Conservation (phyloP, 2,113 vertebrate species). For the Hemiscyllium ocellatum region DNA sequence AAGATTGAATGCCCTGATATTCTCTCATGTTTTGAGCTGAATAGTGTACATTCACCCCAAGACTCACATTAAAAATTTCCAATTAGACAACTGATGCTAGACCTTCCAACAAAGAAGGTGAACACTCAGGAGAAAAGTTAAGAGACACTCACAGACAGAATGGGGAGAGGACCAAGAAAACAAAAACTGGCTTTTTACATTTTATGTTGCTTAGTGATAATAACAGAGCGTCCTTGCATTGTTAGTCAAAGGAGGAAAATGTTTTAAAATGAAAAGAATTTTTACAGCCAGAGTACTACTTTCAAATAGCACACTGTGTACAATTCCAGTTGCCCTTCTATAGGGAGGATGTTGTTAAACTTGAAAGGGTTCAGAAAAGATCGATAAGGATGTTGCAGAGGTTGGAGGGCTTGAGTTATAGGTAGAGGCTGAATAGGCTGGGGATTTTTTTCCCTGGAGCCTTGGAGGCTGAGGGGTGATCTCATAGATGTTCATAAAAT, state of each 20-base stretch:
- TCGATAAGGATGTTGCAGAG: too few relatives aligned
- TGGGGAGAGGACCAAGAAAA: neutral
- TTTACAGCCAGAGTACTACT: neutral
- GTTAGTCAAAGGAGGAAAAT: neutral
- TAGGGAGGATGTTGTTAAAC: too few relatives aligned
- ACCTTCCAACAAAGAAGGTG: neutral
- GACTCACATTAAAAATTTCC: neutral
- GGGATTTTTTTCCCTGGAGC: too few relatives aligned
- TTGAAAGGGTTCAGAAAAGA: too few relatives aligned
- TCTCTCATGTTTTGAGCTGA: neutral
- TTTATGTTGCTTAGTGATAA: neutral
- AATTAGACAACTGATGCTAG: neutral
- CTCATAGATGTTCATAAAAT: too few relatives aligned
- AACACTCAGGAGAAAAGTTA: neutral
- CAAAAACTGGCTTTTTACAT: neutral
- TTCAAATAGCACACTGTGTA: neutral
- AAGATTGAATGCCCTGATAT: neutral
- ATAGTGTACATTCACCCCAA: neutral
- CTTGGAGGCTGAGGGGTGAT: too few relatives aligned
- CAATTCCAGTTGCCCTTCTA: too few relatives aligned
- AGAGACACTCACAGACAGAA: neutral
- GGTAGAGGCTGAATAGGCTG: too few relatives aligned
- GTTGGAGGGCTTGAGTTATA: too few relatives aligned
- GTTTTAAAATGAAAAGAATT: neutral
- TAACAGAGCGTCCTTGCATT: neutral